Percentiles rank a stretch among this genome's conserved stretches.
Conservation (phyloP, 2,113 vertebrate genomes). For the Cinclus cinclus region DNA sequence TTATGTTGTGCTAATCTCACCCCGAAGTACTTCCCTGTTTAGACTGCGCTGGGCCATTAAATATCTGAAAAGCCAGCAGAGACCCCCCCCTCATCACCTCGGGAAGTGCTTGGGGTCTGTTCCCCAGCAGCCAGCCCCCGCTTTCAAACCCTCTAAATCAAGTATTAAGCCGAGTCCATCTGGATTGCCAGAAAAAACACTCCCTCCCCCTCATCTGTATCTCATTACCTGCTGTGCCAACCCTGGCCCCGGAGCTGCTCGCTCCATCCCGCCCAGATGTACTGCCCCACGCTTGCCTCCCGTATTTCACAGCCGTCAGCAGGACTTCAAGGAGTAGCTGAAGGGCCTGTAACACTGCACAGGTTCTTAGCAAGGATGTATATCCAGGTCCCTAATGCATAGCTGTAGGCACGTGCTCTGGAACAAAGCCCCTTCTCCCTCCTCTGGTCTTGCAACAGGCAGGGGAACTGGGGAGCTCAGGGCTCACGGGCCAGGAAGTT, state of each 20-base stretch:
- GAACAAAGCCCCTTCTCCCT: background rate
- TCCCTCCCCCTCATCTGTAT: conserved; percentile 43
- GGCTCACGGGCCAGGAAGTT: background rate
- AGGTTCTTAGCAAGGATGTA: background rate
- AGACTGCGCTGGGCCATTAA: conserved; percentile 41
- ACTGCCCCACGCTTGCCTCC: background rate
- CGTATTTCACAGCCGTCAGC: conserved; percentile 35
- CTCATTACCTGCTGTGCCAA: conserved; percentile 44
- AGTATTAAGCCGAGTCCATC: background rate
- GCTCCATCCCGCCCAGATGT: conserved; percentile 24
- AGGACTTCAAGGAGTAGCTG: conserved; percentile 14
- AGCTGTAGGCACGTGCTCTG: background rate
- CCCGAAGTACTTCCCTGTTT: conserved; percentile 50
- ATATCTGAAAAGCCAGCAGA: background rate
- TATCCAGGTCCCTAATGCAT: background rate
- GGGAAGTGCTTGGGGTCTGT: background rate
- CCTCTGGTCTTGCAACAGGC: background rate
- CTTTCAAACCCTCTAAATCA: conserved; percentile 55
- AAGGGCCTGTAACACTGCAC: background rate
- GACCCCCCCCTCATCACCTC: background rate
- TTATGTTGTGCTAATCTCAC: conserved; percentile 68
- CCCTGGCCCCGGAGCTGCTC: background rate
- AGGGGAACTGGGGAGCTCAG: accelerated
- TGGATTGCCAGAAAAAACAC: conserved; percentile 55
- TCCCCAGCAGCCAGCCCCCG: background rate